These are phyloP conservation scores for Neria commutata DNA, from an alignment of 2,888 invertebrate genomes.

Conservation along the genomic window DNA sequence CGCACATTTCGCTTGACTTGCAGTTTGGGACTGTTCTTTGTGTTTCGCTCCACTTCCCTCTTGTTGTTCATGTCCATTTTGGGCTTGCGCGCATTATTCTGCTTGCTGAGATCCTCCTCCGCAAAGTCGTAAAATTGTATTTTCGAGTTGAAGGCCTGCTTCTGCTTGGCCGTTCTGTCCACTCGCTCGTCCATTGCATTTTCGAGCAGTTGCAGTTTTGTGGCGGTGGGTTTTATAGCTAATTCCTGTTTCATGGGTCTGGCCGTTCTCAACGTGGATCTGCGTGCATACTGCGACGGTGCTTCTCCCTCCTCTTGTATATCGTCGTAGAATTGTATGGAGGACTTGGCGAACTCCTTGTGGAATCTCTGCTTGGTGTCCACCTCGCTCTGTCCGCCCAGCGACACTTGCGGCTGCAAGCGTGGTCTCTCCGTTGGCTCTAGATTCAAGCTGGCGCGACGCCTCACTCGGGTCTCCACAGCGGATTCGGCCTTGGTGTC, in stretches of 20 bases:
- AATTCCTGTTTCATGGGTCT: constrained; percentile 35
- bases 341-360: constrained; percentile 59
- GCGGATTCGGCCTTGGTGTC: constrained; percentile 52
- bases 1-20: constrained; percentile 52
- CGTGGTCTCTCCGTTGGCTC: constrained; percentile 24
- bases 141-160: constrained; percentile 55
- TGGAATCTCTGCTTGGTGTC: constrained; percentile 56
- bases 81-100: constrained; percentile 47
- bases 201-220: constrained; percentile 32
- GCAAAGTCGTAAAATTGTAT: constrained; percentile 59
- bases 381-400: constrained; percentile 35
- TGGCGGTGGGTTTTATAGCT: constrained; percentile 44
- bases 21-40: constrained; percentile 57
- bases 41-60: constrained; percentile 52
- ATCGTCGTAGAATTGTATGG: constrained; percentile 58
- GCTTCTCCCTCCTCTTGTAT: constrained; percentile 36
- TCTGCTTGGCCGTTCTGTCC: constrained; percentile 42
- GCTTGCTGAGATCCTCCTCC: constrained; percentile 38
- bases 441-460: constrained; percentile 47
- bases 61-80: constrained; percentile 58
- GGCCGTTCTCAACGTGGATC: neutral
- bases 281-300: neutral
- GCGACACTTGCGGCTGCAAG: constrained; percentile 15
- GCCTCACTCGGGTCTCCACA: constrained; percentile 43
- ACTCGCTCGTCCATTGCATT: constrained; percentile 32